These are phyloP conservation scores for Gymnocheta viridis DNA, from an alignment of 2,888 invertebrate genomes.

Conservation along the genomic window DNA sequence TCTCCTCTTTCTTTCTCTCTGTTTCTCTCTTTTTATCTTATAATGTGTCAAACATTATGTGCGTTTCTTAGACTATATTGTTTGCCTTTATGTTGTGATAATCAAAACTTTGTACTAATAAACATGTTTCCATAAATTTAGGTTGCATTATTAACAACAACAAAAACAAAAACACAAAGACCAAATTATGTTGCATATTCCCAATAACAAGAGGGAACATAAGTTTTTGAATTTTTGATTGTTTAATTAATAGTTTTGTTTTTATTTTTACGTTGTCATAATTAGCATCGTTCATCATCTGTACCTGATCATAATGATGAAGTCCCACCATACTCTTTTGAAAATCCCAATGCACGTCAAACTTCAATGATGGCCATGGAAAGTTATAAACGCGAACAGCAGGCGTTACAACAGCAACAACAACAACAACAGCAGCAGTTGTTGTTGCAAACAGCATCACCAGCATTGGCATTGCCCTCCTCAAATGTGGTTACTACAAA, in stretches of 20 bases:
- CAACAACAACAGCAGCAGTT: conserved; percentile 70
- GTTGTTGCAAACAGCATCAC: conserved; percentile 64
- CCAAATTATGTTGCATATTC: background rate
- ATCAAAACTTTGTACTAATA: conserved; percentile 27
- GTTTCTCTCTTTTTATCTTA: background rate
- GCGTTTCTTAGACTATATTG: background rate
- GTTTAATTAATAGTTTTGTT: conserved; percentile 8
- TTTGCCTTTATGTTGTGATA: conserved; percentile 24
- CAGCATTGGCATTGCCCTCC: conserved; percentile 66
- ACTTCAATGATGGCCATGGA: conserved; percentile 82
- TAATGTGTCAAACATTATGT: background rate
- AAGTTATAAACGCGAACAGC: conserved; percentile 79
- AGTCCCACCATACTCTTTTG: conserved; percentile 81
- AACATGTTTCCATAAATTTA: conserved; percentile 52
- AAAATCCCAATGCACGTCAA: conserved; percentile 79
- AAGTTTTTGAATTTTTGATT: background rate
- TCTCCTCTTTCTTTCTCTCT: conserved; percentile 7
- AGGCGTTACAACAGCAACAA: conserved; percentile 74
- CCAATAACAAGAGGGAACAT: conserved; percentile 5
- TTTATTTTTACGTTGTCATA: conserved; percentile 31
- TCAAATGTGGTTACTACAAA: conserved; percentile 51
- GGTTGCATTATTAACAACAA: conserved; percentile 45
- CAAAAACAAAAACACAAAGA: background rate
- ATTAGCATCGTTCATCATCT: conserved; percentile 78
- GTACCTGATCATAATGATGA: conserved; percentile 80